These are phyloP conservation scores for Ammospiza caudacuta DNA, from an alignment of 2,113 vertebrate genomes.

Conservation along the genomic window DNA sequence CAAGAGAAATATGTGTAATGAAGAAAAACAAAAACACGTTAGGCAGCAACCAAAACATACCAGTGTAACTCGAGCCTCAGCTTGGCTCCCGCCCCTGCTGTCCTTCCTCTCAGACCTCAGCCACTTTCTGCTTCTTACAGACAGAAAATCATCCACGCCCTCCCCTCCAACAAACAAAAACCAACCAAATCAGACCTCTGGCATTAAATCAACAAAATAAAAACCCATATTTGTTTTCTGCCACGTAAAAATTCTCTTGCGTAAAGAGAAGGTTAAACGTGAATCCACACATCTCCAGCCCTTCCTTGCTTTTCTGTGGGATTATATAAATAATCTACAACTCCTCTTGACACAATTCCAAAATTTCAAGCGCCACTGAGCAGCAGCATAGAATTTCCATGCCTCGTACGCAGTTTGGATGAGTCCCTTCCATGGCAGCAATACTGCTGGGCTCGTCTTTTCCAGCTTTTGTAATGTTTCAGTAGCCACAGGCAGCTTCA, in stretches of 20 bases:
- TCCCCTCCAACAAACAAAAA: neutral
- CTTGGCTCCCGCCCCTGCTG: slow-evolving; percentile 17
- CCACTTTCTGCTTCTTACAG: slow-evolving; percentile 13
- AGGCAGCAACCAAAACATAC: slow-evolving; percentile 60
- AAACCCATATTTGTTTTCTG: neutral
- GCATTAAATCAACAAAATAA: neutral
- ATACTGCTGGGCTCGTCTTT: fast-evolving
- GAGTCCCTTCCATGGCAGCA: neutral
- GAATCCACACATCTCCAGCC: neutral
- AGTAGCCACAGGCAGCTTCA: fast-evolving
- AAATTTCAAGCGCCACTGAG: neutral
- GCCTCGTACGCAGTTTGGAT: fast-evolving
- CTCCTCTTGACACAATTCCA: neutral
- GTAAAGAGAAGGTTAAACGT: neutral
- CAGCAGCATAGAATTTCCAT: neutral
- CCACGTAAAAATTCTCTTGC: neutral
- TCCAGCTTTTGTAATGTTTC: neutral
- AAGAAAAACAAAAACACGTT: slow-evolving; percentile 64
- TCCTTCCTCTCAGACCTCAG: slow-evolving; percentile 40
- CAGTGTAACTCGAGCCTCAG: slow-evolving; percentile 25
- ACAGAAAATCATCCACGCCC: neutral
- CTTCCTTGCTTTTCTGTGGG: neutral
- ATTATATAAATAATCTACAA: neutral
- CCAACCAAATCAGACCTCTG: neutral
- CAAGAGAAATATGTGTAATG: slow-evolving; percentile 49